Percentiles rank a stretch among this genome's conserved stretches.
These are phyloP conservation scores for Lycaon pictus DNA, from an alignment of 2,113 vertebrate genomes.

Conservation along the genomic window DNA sequence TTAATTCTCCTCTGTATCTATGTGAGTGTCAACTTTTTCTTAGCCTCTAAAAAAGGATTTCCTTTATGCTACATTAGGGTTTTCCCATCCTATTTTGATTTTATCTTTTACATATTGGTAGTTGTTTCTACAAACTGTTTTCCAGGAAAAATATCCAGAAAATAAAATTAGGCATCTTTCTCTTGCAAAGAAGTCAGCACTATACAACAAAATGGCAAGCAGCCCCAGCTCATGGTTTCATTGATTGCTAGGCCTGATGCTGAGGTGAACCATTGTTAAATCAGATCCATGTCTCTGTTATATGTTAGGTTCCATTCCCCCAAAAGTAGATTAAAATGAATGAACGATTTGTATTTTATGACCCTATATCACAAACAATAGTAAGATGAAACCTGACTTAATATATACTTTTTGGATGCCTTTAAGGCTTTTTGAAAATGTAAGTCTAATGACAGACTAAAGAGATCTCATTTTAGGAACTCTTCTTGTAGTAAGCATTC, in stretches of 20 bases:
- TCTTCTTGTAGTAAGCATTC: slow-evolving; percentile 48
- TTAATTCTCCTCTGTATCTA: not conserved
- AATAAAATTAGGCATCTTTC: not conserved
- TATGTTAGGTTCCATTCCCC: not conserved
- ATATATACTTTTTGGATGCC: not conserved
- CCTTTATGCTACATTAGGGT: not conserved
- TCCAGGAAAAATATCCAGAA: slow-evolving; percentile 9
- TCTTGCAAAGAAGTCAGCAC: not conserved
- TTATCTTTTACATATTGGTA: slow-evolving; percentile 52
- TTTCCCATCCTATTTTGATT: not conserved
- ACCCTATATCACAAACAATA: not conserved
- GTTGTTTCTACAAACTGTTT: slow-evolving; percentile 47
- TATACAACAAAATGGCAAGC: not conserved
- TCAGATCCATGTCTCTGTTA: not conserved
- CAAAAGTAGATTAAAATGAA: not conserved
- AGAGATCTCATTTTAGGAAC: slow-evolving; percentile 17
- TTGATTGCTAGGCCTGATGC: not conserved
- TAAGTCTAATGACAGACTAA: not conserved
- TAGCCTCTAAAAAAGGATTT: slow-evolving; percentile 3
- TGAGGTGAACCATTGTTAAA: not conserved
- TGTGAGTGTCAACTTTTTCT: not conserved
- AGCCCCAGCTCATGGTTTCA: not conserved
- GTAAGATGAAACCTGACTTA: not conserved
- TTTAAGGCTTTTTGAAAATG: slow-evolving; percentile 47
- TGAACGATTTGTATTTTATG: not conserved